Evolutionary conservation across 2,113 vertebrate genomes (phyloP), one percentile per base, ranked within the genome.

Genomic region (Neodontobutis hainanensis): DNA sequence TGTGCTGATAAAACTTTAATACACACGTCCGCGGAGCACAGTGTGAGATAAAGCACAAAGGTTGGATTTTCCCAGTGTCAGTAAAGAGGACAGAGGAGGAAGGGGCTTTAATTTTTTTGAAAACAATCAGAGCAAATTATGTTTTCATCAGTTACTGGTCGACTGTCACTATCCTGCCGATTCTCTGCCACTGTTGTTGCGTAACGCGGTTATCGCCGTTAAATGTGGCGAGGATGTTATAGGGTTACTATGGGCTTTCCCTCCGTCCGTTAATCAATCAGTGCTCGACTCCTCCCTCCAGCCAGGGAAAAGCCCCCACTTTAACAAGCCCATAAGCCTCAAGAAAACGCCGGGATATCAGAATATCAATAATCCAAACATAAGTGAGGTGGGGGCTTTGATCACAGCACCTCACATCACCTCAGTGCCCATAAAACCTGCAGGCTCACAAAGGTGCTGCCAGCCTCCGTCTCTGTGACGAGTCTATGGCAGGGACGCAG

Each of bases 181-280:
- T 57, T 72, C 68, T 65, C 40, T 43, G 52, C 59, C 67, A 14
- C 51, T 38, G 55, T 36, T 16, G 16, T 86, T 88, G 71, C 75
- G 67, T 88, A 87, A 91, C 58, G 10, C 56, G 0, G 65, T 77
- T 77, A 69, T 76, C 16, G 36, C 38, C 0, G 19, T 61, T 82
- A 74, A 71, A 73, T 65, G 78, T 34, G 69, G 75, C 78, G 82
- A 81, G 42, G 69, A 69, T 55, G 62, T 85, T 78, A 85, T 80
- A 70, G 76, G 82, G 80, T 86, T 83, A 80, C 80, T 71, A 63
- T 14, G 84, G 88, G 84, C 77, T 90, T 91, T 82, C 83, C 52
- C 88, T 87, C 58, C 6, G 60, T 67, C 71, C 73, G 78, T 63
- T 75, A 87, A 87, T 87, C 83, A 85, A 89, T 82, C 78, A 68